Base-by-base conservation (phyloP, 2,888 invertebrate genomes). In the Sinohyriopsis cumingii region DNA sequence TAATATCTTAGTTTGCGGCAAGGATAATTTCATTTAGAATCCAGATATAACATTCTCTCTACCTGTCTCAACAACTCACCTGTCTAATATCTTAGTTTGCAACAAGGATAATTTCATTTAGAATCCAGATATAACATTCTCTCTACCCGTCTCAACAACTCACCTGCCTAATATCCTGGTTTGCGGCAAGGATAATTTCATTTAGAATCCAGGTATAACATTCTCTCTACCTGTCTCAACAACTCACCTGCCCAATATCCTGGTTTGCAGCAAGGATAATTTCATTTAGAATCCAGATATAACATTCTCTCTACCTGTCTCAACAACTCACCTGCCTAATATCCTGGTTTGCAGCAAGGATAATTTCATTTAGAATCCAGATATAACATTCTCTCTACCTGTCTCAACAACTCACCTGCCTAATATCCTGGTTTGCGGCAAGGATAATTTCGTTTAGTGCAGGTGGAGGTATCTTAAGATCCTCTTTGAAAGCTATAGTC, bases 101-200 rank as follows among this genome's bases (percentile, higher is more conserved):
- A 4, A 3, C 19, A 56, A 56, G 56, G n/a, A n/a, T 20, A 56
- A 56, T n/a, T 56, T 56, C 20, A 56, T 56, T 19, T 19, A 56
- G n/a, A 56, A 56, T 12, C 5, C 6, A 56, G 22, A 59, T 59
- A 61, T 24, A 61, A 5, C 12, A 61, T 61, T 59, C 2, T 33
- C 7, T 33, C 33, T 33, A 33, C 33, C 12, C 5, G 33, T 60
- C 25, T 61, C 19, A 19, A 7, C 0, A 18, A 20, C 60, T 63
- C 68, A 96, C 94, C 91, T 99, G 98, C 1, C 99, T 92, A 75
- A 99, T 93, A 89, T 99, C 99, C 85, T 96, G 95, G 86, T 96
- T 96, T 19, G 97, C 94, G 0, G 95, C 94, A 18, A 92, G 91
- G 71, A 99, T 96, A 66, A 99, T 93, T 89, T 95, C 95, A 67